Evolutionary conservation across 1,140 invertebrate species (phyloP).

Genomic region (Conus betulinus): DNA sequence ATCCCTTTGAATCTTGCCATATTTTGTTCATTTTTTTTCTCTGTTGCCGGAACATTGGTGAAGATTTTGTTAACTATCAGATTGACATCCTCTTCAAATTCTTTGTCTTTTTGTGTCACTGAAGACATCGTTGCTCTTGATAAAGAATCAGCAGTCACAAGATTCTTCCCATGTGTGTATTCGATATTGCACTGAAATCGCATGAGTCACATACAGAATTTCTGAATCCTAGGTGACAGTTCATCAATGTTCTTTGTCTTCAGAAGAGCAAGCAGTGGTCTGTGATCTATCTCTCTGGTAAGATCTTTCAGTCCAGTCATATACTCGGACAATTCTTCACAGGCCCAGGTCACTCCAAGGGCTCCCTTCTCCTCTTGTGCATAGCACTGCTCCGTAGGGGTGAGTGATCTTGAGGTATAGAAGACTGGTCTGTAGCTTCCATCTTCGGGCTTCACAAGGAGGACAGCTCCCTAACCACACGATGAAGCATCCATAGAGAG

Average conservation of each 20-base stretch:
- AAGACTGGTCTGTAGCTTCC: background rate
- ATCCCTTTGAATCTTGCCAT: background rate
- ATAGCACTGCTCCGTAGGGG: background rate
- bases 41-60: background rate
- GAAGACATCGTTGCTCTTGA: background rate
- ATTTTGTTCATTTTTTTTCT: background rate
- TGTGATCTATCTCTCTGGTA: background rate
- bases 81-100: background rate
- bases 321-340: background rate
- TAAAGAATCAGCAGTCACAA: background rate
- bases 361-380: background rate
- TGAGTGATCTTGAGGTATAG: background rate
- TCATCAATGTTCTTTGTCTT: background rate
- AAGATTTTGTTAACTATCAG: background rate
- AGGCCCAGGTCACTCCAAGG: background rate
- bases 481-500: slow-evolving; percentile 20
- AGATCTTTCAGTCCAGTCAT: background rate
- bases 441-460: background rate
- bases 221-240: background rate
- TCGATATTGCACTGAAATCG: background rate
- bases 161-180: background rate
- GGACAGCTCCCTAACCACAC: background rate
- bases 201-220: background rate
- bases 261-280: background rate
- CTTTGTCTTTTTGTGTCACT: background rate